Conservation (phyloP, 2,888 invertebrate genomes). For the Xanthostigma xanthostigma region DNA sequence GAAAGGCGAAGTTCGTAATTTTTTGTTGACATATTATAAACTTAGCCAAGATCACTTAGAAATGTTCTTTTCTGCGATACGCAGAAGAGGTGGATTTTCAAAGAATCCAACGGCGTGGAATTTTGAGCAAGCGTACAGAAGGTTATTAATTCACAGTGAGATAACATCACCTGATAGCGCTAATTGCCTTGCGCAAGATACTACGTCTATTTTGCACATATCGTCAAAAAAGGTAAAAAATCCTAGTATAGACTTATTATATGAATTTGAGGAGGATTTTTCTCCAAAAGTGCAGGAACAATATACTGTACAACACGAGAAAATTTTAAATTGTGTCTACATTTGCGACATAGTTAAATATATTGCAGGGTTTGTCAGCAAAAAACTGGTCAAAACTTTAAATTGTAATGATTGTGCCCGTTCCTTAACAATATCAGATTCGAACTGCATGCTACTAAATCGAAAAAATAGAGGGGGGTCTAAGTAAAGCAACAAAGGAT, state of each 20-base stretch:
- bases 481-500: conserved; percentile 6
- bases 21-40: no score
- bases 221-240: background rate
- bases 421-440: no score
- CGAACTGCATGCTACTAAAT: conserved; percentile 3
- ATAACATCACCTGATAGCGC: conserved; percentile 7
- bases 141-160: conserved; percentile 5
- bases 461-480: conserved; percentile 7
- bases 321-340: conserved; percentile 5
- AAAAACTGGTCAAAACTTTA: conserved; percentile 3
- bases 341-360: conserved; percentile 7
- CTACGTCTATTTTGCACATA: conserved; percentile 7
- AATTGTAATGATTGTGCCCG: conserved; percentile 7
- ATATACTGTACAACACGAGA: no score
- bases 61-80: no score
- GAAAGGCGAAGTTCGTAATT: no score
- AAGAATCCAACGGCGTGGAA: no score
- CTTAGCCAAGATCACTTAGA: no score
- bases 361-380: conserved; percentile 8
- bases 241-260: no score
- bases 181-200: conserved; percentile 7
- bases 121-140: no score
- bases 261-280: no score
- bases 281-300: no score
- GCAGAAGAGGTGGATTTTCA: no score